Evolutionary conservation across 2,888 invertebrate species (phyloP).

Genomic region (Ramazzottius varieornatus): DNA sequence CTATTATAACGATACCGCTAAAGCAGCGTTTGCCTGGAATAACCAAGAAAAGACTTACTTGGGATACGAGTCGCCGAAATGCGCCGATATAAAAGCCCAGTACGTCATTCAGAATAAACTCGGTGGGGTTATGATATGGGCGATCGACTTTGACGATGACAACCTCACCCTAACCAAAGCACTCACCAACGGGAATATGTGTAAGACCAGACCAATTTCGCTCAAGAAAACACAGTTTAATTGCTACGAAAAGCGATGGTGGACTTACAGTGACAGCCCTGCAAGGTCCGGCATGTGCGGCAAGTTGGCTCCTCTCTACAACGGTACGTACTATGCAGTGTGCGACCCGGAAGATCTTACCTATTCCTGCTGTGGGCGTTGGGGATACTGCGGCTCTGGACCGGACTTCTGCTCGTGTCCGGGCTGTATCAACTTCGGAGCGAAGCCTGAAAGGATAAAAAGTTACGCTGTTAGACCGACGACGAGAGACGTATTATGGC

Average conservation of each 20-base stretch:
- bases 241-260: slow-evolving; percentile 15
- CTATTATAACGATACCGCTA: slow-evolving; percentile 12
- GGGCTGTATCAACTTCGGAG: slow-evolving; percentile 10
- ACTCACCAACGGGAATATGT: slow-evolving; percentile 6
- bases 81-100: slow-evolving; percentile 6
- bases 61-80: background rate
- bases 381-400: slow-evolving; percentile 17
- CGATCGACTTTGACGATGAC: slow-evolving; percentile 17
- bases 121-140: slow-evolving; percentile 18
- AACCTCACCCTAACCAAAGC: slow-evolving; percentile 13
- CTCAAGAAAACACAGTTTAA: background rate
- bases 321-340: slow-evolving; percentile 16
- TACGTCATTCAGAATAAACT: slow-evolving; percentile 14
- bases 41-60: background rate
- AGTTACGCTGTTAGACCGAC: background rate
- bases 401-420: slow-evolving; percentile 17
- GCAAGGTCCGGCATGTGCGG: slow-evolving; percentile 14
- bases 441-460: background rate
- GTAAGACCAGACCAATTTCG: slow-evolving; percentile 9
- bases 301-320: slow-evolving; percentile 15
- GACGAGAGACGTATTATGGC: background rate
- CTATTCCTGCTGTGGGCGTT: slow-evolving; percentile 17
- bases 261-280: slow-evolving; percentile 16
- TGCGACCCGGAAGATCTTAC: slow-evolving; percentile 19
- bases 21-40: slow-evolving; percentile 11